A percentile compares a stretch with the other conserved stretches of the same genome.
phyloP scores from a whole-genome alignment of 2,797 vertebrate genomes.

The Macroramphosus scolopax region DNA sequence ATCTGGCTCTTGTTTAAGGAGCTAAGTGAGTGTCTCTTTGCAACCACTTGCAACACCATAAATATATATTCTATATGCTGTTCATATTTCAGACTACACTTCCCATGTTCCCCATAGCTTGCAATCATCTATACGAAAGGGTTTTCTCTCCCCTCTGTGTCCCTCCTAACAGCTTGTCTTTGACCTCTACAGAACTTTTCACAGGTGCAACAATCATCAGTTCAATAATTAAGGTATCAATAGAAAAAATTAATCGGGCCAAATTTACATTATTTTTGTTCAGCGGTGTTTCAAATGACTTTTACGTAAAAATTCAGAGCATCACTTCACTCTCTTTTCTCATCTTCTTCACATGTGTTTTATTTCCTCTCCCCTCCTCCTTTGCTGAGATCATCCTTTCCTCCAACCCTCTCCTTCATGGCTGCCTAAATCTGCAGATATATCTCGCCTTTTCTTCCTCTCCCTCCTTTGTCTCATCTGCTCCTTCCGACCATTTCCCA shows the following conservation, averaged over 20 bases:
- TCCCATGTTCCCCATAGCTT: neutral
- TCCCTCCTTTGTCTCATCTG: constrained; percentile 55
- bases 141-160: neutral
- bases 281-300: no score
- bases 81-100: constrained; percentile 13
- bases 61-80: neutral
- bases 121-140: neutral
- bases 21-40: constrained; percentile 44
- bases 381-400: constrained; percentile 30
- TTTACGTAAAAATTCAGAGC: no score
- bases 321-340: no score
- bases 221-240: no score
- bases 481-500: constrained; percentile 53
- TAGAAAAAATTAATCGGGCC: no score
- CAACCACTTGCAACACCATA: no score
- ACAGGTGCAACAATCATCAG: no score
- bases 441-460: constrained; percentile 22
- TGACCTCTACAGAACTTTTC: neutral
- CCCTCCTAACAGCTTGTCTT: neutral
- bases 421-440: constrained; percentile 38
- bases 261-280: no score
- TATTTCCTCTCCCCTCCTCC: constrained; percentile 4
- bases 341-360: constrained; percentile 6
- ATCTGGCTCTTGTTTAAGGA: constrained; percentile 69
- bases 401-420: constrained; percentile 14